These are phyloP conservation scores for Toxotes lorentzi DNA, from an alignment of 2,797 vertebrate genomes.

Conservation along the genomic window DNA sequence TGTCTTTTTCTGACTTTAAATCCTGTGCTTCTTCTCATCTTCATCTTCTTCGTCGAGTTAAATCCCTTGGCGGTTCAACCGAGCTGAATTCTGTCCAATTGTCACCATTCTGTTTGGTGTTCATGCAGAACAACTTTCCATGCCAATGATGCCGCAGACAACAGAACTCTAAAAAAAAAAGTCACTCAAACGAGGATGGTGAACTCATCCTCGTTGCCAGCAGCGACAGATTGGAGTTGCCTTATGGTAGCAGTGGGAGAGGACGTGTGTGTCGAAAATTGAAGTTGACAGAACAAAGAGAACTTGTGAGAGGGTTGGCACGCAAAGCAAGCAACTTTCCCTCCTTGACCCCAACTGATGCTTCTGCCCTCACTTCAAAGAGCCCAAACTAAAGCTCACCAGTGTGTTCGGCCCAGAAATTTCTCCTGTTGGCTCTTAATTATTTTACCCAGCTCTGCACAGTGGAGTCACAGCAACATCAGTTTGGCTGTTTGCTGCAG, in stretches of 20 bases:
- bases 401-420: not conserved
- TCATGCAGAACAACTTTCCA: constrained; percentile 36
- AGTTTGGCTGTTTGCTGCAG: constrained; percentile 6
- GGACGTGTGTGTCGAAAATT: constrained; percentile 30
- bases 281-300: constrained; percentile 72
- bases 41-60: not conserved
- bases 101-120: constrained; percentile 21
- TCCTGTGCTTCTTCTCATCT: not conserved
- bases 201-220: constrained; percentile 63
- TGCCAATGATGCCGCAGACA: constrained; percentile 39
- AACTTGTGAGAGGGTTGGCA: constrained; percentile 61
- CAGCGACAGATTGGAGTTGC: constrained; percentile 72
- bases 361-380: constrained; percentile 48
- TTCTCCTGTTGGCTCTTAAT: constrained; percentile 15
- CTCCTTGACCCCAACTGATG: constrained; percentile 42
- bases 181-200: constrained; percentile 22
- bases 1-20: constrained; percentile 8
- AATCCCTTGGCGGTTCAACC: constrained; percentile 15
- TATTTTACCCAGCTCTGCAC: not conserved
- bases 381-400: constrained; percentile 2
- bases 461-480: not conserved
- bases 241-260: constrained; percentile 71
- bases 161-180: constrained; percentile 41
- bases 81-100: constrained; percentile 34
- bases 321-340: not conserved